Evolutionary conservation across 1,140 invertebrate species (phyloP).

Genomic region (Macrobrachium rosenbergii): DNA sequence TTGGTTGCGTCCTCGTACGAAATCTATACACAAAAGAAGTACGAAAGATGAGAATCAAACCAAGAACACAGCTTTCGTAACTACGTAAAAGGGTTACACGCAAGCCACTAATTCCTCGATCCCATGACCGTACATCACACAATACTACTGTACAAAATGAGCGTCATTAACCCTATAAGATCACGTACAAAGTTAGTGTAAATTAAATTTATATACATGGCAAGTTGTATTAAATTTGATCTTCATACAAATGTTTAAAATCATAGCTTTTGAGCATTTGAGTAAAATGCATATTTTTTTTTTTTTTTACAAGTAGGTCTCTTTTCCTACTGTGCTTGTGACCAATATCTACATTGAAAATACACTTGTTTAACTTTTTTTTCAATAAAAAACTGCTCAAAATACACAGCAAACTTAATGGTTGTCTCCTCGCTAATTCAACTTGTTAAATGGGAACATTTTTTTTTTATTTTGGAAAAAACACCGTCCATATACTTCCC

Average conservation of each 20-base stretch:
- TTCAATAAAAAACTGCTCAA: too few species aligned
- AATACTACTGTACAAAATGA: slow-evolving; percentile 50
- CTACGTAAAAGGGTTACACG: neutral
- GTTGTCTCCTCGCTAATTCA: too few species aligned
- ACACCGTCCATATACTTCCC: too few species aligned
- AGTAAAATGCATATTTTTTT: slow-evolving; percentile 49
- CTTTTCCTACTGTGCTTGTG: slow-evolving; percentile 20
- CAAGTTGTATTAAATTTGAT: slow-evolving; percentile 56
- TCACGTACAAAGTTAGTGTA: slow-evolving; percentile 49
- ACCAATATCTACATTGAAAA: slow-evolving; percentile 28
- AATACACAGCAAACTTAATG: too few species aligned
- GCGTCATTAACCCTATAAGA: slow-evolving; percentile 28
- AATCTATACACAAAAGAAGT: neutral
- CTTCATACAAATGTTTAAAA: slow-evolving; percentile 57
- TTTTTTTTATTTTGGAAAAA: too few species aligned
- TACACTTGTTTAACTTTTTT: neutral
- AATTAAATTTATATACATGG: slow-evolving; percentile 58
- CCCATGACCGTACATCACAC: slow-evolving; percentile 25
- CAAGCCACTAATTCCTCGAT: slow-evolving; percentile 35
- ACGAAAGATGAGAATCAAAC: neutral
- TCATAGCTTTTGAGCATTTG: slow-evolving; percentile 51
- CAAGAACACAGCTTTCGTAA: neutral
- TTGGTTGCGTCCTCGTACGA: too few species aligned
- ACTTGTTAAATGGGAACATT: too few species aligned
- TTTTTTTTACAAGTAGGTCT: slow-evolving; percentile 14